Base-by-base conservation (phyloP, 1,140 invertebrate genomes). In the Nasonia vitripennis region DNA sequence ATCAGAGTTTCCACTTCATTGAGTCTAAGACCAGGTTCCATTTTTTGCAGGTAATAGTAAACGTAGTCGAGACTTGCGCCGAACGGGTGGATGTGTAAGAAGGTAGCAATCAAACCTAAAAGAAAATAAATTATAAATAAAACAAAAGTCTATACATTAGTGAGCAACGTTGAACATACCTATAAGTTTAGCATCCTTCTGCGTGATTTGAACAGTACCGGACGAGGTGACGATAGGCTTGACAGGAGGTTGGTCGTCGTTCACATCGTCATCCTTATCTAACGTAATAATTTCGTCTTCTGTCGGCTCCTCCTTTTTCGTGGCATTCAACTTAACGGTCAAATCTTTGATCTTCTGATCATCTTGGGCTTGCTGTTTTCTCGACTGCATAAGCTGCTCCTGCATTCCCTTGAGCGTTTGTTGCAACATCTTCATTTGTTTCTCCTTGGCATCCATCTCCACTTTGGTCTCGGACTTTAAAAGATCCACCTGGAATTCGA, bases 11-110 rank as follows among this genome's bases (percentile, higher is more conserved):
- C 96, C 9, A 98, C 95, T 89, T 97, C 96, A 71, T 95, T 95
- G 1, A 95, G 94, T 87, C 95, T 94, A 20, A 97, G 91, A 83
- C 94, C 94, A 3, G 95, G 94, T 78, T 96, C 95, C 83, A 97
- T 94, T 93, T 96, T 97, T 90, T 96, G 95, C 78, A 98, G 94
- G 92, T 97, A 98, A 6, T 96, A 97, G 95, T 96, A 97, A 87
- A 98, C 95, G 89, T 97, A 97, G 91, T 97, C 97, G 5, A 97
- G 94, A 83, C 96, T 96, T 2, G 97, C 97, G 70, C 97, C 97
- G 90, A 97, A 96, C 0, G 97, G 97, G 94, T 98, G 97, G 71
- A 98, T 96, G 90, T 98, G 96, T 48, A 98, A 94, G 93, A 97
- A 98, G 62, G 96, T 96, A 23, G 97, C 96, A 75, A 97, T 95